A percentile compares a stretch with the other conserved stretches of the same genome.
These are phyloP conservation scores for Chelonoidis abingdonii DNA, from an alignment of 2,113 vertebrate species.

Conservation along the genomic window DNA sequence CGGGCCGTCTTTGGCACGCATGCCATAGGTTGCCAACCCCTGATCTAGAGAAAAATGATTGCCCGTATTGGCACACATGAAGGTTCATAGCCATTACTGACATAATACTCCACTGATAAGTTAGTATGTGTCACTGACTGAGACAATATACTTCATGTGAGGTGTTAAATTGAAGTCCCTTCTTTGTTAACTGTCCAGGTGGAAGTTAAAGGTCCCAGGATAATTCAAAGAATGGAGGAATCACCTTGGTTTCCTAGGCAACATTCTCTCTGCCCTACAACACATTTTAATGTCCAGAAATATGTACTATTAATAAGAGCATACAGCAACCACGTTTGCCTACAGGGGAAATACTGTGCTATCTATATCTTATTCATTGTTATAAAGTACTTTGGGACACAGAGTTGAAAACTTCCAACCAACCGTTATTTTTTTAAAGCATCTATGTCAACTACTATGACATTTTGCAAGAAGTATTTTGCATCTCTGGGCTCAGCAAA, in stretches of 20 bases:
- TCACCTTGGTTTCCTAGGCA: background rate
- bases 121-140: background rate
- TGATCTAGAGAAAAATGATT: background rate
- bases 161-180: background rate
- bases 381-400: background rate
- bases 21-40: no score
- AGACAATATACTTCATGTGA: rapidly evolving
- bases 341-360: background rate
- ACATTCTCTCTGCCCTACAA: background rate
- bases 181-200: background rate
- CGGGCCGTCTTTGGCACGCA: no score
- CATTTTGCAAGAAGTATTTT: background rate
- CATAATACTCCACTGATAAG: background rate
- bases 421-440: background rate
- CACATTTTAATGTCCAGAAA: background rate
- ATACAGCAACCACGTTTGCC: background rate
- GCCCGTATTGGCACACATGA: background rate
- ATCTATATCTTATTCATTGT: background rate
- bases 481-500: background rate
- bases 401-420: background rate
- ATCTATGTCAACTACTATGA: background rate
- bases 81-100: rapidly evolving
- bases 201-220: background rate
- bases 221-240: background rate
- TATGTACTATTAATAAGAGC: background rate